A percentile compares a stretch with the other conserved stretches of the same genome.
Evolutionary conservation across 2,888 invertebrate genomes (phyloP).

Genomic region (Amphipyra berbera): DNA sequence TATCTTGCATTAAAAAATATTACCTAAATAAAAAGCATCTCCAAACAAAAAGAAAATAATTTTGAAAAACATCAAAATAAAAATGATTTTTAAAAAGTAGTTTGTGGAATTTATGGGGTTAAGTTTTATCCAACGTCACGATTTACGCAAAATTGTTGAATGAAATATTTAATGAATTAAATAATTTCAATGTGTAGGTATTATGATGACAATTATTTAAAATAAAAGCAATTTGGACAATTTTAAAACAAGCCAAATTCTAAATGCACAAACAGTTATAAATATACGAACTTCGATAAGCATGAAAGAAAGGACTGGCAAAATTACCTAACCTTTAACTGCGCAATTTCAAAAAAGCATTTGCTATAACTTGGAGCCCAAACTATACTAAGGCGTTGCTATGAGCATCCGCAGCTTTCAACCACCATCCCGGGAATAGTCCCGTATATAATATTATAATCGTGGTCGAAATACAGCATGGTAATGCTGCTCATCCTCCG

Average conservation of each 20-base stretch:
- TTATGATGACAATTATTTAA: too few species aligned
- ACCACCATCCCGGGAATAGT: conserved; percentile 98
- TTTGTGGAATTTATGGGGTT: conserved; percentile 15
- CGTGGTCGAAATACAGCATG: conserved; percentile 97
- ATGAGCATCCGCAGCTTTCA: conserved; percentile 97
- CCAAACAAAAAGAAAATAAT: background rate
- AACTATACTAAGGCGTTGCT: conserved; percentile 70
- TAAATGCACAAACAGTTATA: too few species aligned
- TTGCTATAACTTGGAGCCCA: conserved; percentile 65
- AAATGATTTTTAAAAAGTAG: background rate
- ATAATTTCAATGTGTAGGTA: background rate
- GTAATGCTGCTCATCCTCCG: conserved; percentile 96
- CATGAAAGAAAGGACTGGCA: too few species aligned
- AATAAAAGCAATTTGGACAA: too few species aligned
- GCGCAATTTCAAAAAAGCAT: background rate
- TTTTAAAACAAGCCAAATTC: too few species aligned
- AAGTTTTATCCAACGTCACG: conserved; percentile 14
- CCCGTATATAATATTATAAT: conserved; percentile 96
- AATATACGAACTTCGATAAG: too few species aligned
- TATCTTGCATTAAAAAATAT: conserved; percentile 2
- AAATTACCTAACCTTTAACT: too few species aligned
- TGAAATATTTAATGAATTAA: conserved; percentile 19
- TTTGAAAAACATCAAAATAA: background rate
- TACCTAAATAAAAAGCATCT: background rate
- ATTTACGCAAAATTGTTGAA: conserved; percentile 30